Base-by-base conservation (phyloP, 2,797 vertebrate species). In the Sebastes variabilis region DNA sequence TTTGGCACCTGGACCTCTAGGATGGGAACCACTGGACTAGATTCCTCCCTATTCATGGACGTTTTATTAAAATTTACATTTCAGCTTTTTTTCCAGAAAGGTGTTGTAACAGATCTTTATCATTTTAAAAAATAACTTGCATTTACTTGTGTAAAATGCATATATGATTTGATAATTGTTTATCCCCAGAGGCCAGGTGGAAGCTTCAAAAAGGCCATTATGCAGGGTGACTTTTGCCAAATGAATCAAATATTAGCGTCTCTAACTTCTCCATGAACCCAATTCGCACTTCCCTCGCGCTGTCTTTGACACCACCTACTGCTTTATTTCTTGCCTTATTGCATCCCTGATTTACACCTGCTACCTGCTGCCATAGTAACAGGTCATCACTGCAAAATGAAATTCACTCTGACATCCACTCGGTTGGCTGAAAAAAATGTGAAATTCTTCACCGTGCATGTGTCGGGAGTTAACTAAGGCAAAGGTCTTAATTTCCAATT, bases 331-430 rank as follows among this genome's bases (percentile, higher is more conserved):
- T 70, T 46, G 73, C 49, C 74, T 79, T 84, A 68, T 80, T 86
- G 60, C 69, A 66, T 81, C 69, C n/a, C 62, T 55, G 56, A 80
- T 60, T 56, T 82, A 75, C 84, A 89, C 84, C 89, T 90, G 86
- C 85, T 78, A n/a, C 70, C 70, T 77, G 90, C 75, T 92, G 75
- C 87, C 78, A 90, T 85, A 71, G 84, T 30, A 90, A 88, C 83
- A 66, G 55, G 54, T 25, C 22, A 66, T 38, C 52, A 27, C 60
- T 76, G 30, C 36, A 16, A 75, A 77, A 62, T 59, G 6, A 75
- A 72, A 72, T 36, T 32, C 13, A 18, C 9, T 49, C 30, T 20
- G 27, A 49, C 20, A 58, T 46, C 56, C 69, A 34, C 75, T 70
- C 32, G 8, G 11, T 24, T 46, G 25, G n/a, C 7, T 3, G 7